phyloP scores from a whole-genome alignment of 2,888 invertebrate genomes.

The Cyclophora albipunctata region DNA sequence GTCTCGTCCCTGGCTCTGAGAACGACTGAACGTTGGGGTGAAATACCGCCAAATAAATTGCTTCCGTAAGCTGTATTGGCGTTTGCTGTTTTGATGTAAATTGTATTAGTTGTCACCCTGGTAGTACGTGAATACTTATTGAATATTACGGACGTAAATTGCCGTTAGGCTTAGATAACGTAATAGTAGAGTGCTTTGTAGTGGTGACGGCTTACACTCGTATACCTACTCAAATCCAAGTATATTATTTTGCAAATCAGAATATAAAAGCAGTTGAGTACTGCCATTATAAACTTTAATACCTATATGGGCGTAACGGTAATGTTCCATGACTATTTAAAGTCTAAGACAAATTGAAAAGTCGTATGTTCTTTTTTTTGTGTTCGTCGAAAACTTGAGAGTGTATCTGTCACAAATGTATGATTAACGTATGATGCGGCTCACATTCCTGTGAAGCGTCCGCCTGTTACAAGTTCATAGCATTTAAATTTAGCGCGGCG shows the following conservation, averaged over 20 bases:
- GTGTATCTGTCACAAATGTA: slow-evolving; percentile 69
- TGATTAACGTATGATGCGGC: slow-evolving; percentile 66
- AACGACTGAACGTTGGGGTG: slow-evolving; percentile 12
- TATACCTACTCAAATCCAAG: no score
- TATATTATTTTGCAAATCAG: no score
- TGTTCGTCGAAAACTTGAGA: slow-evolving; percentile 46
- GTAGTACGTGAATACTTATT: no score
- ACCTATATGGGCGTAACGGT: no score
- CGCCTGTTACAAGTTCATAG: slow-evolving; percentile 72
- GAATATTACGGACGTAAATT: no score
- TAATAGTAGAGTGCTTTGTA: no score
- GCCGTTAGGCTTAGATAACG: no score
- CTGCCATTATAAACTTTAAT: no score
- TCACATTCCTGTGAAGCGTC: slow-evolving; percentile 60
- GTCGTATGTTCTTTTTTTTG: slow-evolving; percentile 37
- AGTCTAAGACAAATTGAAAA: slow-evolving; percentile 15
- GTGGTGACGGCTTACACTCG: no score
- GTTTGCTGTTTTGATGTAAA: neutral
- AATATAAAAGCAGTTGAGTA: no score
- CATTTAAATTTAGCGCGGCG: slow-evolving; percentile 74
- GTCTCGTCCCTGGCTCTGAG: slow-evolving; percentile 35
- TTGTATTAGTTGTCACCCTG: no score
- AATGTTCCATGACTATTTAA: no score
- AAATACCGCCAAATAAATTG: slow-evolving; percentile 11
- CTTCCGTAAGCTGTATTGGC: neutral